Evolutionary conservation across 2,797 vertebrate genomes (phyloP).

Genomic region (Falco berigora): DNA sequence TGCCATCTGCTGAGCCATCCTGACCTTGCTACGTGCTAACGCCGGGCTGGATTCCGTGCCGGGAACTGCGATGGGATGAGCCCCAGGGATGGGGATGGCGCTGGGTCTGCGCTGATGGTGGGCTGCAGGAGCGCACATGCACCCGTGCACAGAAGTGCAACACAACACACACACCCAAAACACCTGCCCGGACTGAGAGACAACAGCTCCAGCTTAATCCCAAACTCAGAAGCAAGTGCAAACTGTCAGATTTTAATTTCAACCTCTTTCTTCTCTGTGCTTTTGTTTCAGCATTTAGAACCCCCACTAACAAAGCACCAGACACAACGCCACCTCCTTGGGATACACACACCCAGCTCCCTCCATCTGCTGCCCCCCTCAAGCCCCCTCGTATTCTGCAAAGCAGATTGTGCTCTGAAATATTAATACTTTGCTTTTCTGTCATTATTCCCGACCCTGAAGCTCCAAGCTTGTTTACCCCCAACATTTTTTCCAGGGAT

Average conservation of each 20-base stretch:
- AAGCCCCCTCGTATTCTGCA: background rate
- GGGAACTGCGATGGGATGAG: background rate
- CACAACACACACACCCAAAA: background rate
- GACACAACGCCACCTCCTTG: conserved; percentile 35
- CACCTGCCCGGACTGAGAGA: accelerated
- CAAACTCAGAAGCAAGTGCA: background rate
- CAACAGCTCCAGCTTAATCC: background rate
- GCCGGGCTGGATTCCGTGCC: background rate
- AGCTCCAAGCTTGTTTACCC: background rate
- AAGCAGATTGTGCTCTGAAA: conserved; percentile 40
- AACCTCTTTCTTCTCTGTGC: background rate
- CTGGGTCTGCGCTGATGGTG: too few species aligned
- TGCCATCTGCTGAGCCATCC: background rate
- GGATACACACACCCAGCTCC: background rate
- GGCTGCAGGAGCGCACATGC: background rate
- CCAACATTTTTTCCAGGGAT: background rate
- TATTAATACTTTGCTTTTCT: conserved; percentile 27
- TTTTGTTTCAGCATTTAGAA: conserved; percentile 38
- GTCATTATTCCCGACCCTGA: background rate
- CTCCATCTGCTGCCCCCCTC: conserved; percentile 39
- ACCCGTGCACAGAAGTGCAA: background rate
- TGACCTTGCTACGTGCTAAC: background rate
- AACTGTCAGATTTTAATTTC: background rate
- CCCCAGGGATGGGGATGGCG: background rate
- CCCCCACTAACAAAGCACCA: conserved; percentile 23